Evolutionary conservation across 2,797 vertebrate species (phyloP), one percentile per base, ranked within the genome.

Genomic region (Etheostoma perlongum): DNA sequence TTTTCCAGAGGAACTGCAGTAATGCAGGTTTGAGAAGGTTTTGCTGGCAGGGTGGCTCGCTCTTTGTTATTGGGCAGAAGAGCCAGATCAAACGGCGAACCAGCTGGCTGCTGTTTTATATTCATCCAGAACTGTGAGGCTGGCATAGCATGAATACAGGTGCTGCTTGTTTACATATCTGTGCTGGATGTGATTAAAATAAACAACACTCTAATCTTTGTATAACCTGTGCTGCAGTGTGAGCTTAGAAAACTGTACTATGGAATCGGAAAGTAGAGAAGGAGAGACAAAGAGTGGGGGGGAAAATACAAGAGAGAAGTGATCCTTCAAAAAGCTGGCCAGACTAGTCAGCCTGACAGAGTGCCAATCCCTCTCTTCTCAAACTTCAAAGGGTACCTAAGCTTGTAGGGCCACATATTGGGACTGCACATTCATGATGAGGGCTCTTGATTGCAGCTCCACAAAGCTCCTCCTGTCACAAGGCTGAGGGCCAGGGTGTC

Each of bases 71-170:
- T 88, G 91, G 90, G 60, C 81, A 84, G 78, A 73, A 68, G 87
- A 86, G 79, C 79, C 81, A 89, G 89, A 93, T 93, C 89, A 93
- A 94, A 93, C 73, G 30, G 72, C 11, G 68, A 85, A 93, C 83
- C 92, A 93, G 92, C 90, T 94, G 91, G 90, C 84, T 91, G 87
- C 92, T 91, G 58, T 84, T 92, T 92, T 72, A 86, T 86, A 93
- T 93, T 91, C 92, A 91, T 82, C 88, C 81, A 68, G 70, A 79
- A 85, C 82, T 84, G 85, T 48, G 83, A 85, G 82, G 74, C 82
- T 90, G 90, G 88, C 88, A 64, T 80, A 60, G 68, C 85, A 88
- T 81, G 82, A 89, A 89, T 91, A 78, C 93, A 91, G 92, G 88
- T 92, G 91, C 85, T 82, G 88, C 85, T 83, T 93, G 91, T 93